phyloP scores from a whole-genome alignment of 1,140 invertebrate species.

The Laupala kohalensis region DNA sequence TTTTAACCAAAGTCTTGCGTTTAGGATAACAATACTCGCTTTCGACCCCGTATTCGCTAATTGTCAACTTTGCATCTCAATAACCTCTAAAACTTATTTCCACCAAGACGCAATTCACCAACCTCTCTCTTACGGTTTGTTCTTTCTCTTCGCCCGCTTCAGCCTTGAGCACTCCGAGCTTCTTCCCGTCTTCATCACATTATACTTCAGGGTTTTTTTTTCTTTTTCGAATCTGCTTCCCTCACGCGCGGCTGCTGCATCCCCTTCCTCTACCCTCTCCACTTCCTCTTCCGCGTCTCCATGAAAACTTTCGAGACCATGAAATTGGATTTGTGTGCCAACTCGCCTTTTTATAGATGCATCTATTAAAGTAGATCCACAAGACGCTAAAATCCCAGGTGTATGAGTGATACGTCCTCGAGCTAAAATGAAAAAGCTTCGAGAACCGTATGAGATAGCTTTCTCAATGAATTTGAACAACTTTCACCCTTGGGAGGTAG shows the following conservation, averaged over 20 bases:
- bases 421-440: not conserved
- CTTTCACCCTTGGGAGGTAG: not conserved
- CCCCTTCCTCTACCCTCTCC: not conserved
- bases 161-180: not conserved
- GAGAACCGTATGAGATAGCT: not conserved
- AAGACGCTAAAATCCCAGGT: not conserved
- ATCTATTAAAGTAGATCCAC: not conserved
- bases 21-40: not conserved
- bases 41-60: not conserved
- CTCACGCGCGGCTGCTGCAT: not conserved
- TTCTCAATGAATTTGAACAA: not conserved
- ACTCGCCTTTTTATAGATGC: not conserved
- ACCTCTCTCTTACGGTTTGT: not conserved
- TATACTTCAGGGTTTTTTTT: no score
- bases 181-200: no score
- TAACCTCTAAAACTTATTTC: not conserved
- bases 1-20: no score
- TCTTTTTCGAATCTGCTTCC: not conserved
- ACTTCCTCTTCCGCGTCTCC: not conserved
- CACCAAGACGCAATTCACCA: not conserved
- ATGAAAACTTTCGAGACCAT: not conserved
- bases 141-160: not conserved
- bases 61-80: not conserved
- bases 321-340: not conserved
- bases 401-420: not conserved